A percentile compares a stretch with the other conserved stretches of the same genome.
phyloP scores from a whole-genome alignment of 2,113 vertebrate genomes.

The Spea bombifrons region DNA sequence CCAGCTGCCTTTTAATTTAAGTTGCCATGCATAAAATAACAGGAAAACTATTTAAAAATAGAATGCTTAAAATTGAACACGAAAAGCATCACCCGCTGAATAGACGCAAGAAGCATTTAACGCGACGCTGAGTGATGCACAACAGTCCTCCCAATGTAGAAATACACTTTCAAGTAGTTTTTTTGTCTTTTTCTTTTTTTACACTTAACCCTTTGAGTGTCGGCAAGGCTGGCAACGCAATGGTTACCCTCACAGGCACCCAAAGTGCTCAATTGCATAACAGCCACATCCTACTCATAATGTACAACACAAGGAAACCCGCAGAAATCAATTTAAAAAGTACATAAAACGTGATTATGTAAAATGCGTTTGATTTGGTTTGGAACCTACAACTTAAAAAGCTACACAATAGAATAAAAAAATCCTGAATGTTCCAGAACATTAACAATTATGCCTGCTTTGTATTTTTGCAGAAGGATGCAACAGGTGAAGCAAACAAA shows the following conservation, averaged over 20 bases:
- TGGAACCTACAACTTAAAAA: conserved; percentile 51
- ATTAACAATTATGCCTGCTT: conserved; percentile 49
- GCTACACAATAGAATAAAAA: conserved; percentile 40
- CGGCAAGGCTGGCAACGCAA: neutral
- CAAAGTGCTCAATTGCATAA: conserved; percentile 46
- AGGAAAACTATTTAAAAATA: conserved; percentile 54
- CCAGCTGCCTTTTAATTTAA: conserved; percentile 71
- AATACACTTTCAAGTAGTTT: conserved; percentile 21
- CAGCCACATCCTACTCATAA: conserved; percentile 55
- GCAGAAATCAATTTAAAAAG: conserved; percentile 51
- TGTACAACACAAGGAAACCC: conserved; percentile 67
- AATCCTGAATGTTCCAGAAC: conserved; percentile 41
- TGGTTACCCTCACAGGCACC: neutral
- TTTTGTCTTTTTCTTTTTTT: conserved; percentile 5
- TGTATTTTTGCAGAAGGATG: conserved; percentile 48
- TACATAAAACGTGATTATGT: conserved; percentile 54
- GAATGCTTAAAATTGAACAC: conserved; percentile 48
- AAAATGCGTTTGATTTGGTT: conserved; percentile 54
- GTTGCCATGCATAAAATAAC: conserved; percentile 63
- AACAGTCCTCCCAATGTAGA: neutral
- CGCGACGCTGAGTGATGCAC: conserved; percentile 10
- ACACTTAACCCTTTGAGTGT: neutral
- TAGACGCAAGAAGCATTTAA: conserved; percentile 56
- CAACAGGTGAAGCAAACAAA: neutral
- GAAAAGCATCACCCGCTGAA: conserved; percentile 29